These are phyloP conservation scores for Premnoplex brunnescens DNA, from an alignment of 2,797 vertebrate genomes.

Conservation along the genomic window DNA sequence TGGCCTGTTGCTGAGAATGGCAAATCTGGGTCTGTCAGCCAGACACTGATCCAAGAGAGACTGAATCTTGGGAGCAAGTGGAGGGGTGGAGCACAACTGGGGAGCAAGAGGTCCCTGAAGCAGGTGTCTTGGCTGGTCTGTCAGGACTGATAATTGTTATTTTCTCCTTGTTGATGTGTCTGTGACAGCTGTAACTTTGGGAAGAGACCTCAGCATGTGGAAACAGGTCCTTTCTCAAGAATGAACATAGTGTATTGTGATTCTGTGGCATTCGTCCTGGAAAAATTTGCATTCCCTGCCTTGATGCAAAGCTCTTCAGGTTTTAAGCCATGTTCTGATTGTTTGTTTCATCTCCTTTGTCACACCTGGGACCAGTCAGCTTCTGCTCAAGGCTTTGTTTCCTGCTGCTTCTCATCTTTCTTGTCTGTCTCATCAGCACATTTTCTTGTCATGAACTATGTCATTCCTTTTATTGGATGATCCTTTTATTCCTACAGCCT, in stretches of 20 bases:
- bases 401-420: background rate
- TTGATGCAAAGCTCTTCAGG: background rate
- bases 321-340: background rate
- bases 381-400: background rate
- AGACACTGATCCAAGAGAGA: background rate
- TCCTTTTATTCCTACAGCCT: background rate
- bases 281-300: background rate
- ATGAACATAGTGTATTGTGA: background rate
- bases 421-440: background rate
- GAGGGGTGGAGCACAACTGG: conserved; percentile 18
- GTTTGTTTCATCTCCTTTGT: background rate
- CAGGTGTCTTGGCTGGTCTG: conserved; percentile 41
- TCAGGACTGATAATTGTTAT: background rate
- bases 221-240: background rate
- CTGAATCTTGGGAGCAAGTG: background rate
- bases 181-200: background rate
- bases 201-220: background rate
- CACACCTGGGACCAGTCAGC: background rate
- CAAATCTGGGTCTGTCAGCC: background rate
- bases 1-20: background rate
- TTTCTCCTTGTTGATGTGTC: background rate
- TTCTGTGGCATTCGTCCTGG: background rate
- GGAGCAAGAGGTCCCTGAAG: conserved; percentile 4
- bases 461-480: background rate
- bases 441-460: background rate